Evolutionary conservation across 2,888 invertebrate genomes (phyloP), one percentile per base, ranked within the genome.

Genomic region (Yponomeuta cagnagella): DNA sequence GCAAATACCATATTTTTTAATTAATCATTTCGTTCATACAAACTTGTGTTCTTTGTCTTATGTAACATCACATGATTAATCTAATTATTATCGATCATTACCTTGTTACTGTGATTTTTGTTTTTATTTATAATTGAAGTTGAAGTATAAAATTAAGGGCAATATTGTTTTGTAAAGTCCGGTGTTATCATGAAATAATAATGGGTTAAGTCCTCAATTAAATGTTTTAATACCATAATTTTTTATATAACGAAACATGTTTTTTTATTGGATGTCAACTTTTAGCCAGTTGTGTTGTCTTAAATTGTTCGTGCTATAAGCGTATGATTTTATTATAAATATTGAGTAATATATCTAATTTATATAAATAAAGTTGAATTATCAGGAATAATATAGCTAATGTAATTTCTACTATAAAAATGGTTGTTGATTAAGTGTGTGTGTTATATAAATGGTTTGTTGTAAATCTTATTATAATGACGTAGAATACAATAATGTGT

Each of bases 51-150:
- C 68, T 48, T 68, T 43, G 8, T 43, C 8, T 48, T 73, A 72
- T 74, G 73, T 72, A 77, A 79, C 86, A 88, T 89, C 86, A 88
- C 88, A 86, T 78, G 75, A 80, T 79, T 78, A 23, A 52, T 23
- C 48, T 52, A 79, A 80, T 77, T 79, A 77, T 15, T 80, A 79
- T 83, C 80, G 77, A 81, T 82, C 80, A 85, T 86, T 86, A 87
- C 85, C 87, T 88, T 87, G 81, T 84, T 86, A 89, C 90, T 90
- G 90, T 90, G 90, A 90, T 90, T 90, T 85, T 85, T 86, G 87
- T 75, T 75, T 77, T 75, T 82, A 80, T 77, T 75, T 58, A 58
- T 58, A 58, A 15, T 58, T 58, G 52, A 12, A 58, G 15, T 58
- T 43, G 43, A 75, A 80, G 81, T 79, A 76, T 31, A 48, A 63